Conservation (phyloP, 2,888 invertebrate genomes). For the Drosophila phalerata region DNA sequence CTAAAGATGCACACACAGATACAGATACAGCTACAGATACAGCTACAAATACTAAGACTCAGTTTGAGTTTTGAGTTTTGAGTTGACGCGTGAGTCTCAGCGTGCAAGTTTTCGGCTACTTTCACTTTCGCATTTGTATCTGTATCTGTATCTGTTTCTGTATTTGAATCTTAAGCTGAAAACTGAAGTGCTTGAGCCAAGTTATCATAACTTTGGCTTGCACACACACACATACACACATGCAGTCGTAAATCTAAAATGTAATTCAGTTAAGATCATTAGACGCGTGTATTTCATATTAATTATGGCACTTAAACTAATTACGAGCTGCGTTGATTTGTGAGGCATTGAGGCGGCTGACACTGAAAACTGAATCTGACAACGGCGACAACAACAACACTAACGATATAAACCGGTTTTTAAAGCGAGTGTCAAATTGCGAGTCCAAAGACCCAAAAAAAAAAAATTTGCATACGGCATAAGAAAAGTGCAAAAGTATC, state of each 20-base stretch:
- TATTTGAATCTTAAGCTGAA: slow-evolving; percentile 35
- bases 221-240: slow-evolving; percentile 4
- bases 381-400: slow-evolving; percentile 3
- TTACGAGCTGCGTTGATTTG: slow-evolving; percentile 40
- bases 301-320: slow-evolving; percentile 66
- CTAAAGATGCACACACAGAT: slow-evolving; percentile 19
- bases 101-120: slow-evolving; percentile 67
- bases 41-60: slow-evolving; percentile 18
- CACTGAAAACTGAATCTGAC: slow-evolving; percentile 56
- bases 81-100: not conserved
- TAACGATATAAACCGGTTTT: slow-evolving; percentile 43
- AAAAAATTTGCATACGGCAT: slow-evolving; percentile 55
- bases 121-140: slow-evolving; percentile 69
- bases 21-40: slow-evolving; percentile 8
- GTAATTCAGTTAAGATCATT: slow-evolving; percentile 63
- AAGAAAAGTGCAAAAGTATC: slow-evolving; percentile 47
- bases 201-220: slow-evolving; percentile 60
- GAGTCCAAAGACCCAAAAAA: slow-evolving; percentile 66
- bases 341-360: slow-evolving; percentile 42
- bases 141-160: not conserved
- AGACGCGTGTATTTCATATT: slow-evolving; percentile 62
- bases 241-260: slow-evolving; percentile 55
- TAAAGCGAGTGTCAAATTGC: slow-evolving; percentile 43
- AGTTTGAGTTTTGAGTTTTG: not conserved
- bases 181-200: slow-evolving; percentile 27